Percentiles rank a stretch among this genome's conserved stretches.
These are phyloP conservation scores for Sebastes trivittatus DNA, from an alignment of 2,797 vertebrate genomes.

Conservation along the genomic window DNA sequence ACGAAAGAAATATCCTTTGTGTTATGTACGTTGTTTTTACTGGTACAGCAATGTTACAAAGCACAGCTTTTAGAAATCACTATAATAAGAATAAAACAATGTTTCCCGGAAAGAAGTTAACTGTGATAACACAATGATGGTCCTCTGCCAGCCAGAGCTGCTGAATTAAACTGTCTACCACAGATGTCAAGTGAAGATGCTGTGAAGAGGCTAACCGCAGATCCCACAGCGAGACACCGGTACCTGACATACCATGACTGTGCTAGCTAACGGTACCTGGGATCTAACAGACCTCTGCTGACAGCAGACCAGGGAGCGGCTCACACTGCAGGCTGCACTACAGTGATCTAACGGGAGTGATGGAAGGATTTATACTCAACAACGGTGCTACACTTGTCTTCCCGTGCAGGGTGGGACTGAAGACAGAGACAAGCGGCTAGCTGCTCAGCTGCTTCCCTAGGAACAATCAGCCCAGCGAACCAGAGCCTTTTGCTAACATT, in stretches of 20 bases:
- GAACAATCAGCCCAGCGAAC: slow-evolving; percentile 60
- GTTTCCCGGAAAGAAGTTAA: not conserved
- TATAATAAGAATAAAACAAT: not conserved
- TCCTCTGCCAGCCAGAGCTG: not conserved
- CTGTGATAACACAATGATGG: not conserved
- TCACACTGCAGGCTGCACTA: not conserved
- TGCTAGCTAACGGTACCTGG: slow-evolving; percentile 8
- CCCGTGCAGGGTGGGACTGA: slow-evolving; percentile 64
- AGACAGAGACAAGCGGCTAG: slow-evolving; percentile 27
- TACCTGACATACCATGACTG: not conserved
- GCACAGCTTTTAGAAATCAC: not conserved
- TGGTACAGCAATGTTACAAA: not conserved
- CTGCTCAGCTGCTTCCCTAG: not conserved
- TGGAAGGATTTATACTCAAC: not conserved
- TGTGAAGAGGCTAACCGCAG: not conserved
- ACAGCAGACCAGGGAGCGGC: not conserved
- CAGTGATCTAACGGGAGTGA: not conserved
- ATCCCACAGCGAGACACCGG: not conserved
- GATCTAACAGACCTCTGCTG: not conserved
- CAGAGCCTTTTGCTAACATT: slow-evolving; percentile 45
- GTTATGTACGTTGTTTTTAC: not conserved
- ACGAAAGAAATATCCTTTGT: not conserved
- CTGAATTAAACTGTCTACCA: not conserved
- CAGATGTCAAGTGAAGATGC: not conserved
- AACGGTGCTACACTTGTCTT: slow-evolving; percentile 23